phyloP scores from a whole-genome alignment of 2,797 vertebrate species.

The Cichlasoma orientale region DNA sequence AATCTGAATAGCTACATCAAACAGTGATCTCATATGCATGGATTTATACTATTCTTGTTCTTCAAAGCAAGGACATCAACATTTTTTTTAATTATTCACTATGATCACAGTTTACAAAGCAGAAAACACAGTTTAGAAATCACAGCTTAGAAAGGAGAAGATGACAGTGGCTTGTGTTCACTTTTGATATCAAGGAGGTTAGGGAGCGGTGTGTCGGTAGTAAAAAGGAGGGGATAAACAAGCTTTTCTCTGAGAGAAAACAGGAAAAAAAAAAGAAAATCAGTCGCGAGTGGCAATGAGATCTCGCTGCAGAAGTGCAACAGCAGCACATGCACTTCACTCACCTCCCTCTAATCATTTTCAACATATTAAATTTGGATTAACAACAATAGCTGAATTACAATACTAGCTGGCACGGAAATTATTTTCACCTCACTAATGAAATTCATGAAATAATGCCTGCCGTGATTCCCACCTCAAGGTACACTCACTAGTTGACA shows the following conservation, averaged over 20 bases:
- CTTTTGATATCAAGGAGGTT: slow-evolving; percentile 26
- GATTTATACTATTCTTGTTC: slow-evolving; percentile 53
- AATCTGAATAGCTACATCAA: slow-evolving; percentile 48
- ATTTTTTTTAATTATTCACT: slow-evolving; percentile 67
- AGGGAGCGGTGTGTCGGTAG: background rate
- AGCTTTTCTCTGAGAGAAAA: slow-evolving; percentile 30
- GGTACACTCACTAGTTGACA: slow-evolving; percentile 15
- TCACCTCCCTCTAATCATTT: slow-evolving; percentile 56
- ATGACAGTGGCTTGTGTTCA: slow-evolving; percentile 66
- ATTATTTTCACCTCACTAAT: slow-evolving; percentile 74
- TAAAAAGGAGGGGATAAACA: slow-evolving; percentile 40
- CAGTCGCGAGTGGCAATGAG: slow-evolving; percentile 4
- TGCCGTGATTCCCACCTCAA: slow-evolving; percentile 50
- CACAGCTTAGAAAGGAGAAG: slow-evolving; percentile 19
- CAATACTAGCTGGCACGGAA: slow-evolving; percentile 66
- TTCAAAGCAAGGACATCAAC: slow-evolving; percentile 68
- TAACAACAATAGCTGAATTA: slow-evolving; percentile 72
- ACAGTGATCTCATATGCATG: slow-evolving; percentile 55
- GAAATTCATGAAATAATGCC: slow-evolving; percentile 75
- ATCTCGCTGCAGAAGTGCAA: slow-evolving; percentile 22
- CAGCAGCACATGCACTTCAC: background rate
- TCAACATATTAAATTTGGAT: slow-evolving; percentile 77
- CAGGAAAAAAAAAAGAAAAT: background rate
- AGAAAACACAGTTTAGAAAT: background rate
- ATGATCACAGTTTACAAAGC: slow-evolving; percentile 74